Base-by-base conservation (phyloP, 2,888 invertebrate species). In the Deilephila porcellus region DNA sequence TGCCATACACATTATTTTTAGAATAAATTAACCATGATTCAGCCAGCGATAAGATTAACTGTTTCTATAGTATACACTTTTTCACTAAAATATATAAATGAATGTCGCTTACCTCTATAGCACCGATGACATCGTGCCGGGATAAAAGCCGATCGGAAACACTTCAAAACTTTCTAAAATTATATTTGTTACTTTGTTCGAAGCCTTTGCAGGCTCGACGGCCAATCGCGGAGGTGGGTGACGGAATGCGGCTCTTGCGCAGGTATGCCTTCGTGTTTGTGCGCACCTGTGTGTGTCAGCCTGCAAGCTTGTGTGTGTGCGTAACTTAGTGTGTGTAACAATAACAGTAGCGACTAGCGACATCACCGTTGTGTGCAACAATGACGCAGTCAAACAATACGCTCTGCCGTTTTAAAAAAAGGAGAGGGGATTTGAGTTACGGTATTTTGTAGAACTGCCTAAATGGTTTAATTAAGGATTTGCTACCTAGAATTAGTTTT, bases 221-320 rank as follows among this genome's bases (percentile, higher is more conserved):
- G 86, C 89, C 91, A 89, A 89, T 91, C 85, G 90, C 90, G 88
- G 84, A 88, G 91, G 91, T 90, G 88, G 86, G 82, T 88, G 88
- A 88, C 91, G 93, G 93, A 94, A 94, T 94, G 94, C 83, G 91
- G 90, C 93, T 91, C 94, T 82, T 84, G 93, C 94, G 93, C 94
- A 93, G 93, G 93, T 93, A 93, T 85, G 85, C 78, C 76, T 74
- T 76, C 76, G 88, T 87, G 83, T 83, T 84, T 74, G 86, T 83
- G 76, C 76, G 78, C 74, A 76, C 76, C 76, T 88, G 90, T 75
- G 89, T 88, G 81, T 82, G 78, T 85, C 76, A 88, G 83, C 79
- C 75, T 74, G 71, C 64, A 75, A 75, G 75, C 76, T 78, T 81
- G 84, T 85, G 84, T 79, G 81, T 82, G 83, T 81, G 45, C 45